Evolutionary conservation across 1,140 invertebrate species (phyloP).

Genomic region (Drosophila nannoptera): DNA sequence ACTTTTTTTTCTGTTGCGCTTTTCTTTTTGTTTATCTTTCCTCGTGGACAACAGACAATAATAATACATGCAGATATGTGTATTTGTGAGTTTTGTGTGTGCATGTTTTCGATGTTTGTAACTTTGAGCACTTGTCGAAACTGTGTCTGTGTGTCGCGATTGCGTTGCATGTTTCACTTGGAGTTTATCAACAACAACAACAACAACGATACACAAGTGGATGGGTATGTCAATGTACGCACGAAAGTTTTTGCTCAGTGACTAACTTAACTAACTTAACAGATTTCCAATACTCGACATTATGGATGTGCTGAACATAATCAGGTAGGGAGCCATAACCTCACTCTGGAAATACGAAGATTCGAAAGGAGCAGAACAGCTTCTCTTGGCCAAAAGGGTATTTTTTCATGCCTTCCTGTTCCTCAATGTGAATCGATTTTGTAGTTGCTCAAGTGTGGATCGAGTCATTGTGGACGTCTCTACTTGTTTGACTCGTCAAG

Average conservation of each 20-base stretch:
- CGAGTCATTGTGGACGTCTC: no score
- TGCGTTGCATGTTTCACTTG: conserved; percentile 3
- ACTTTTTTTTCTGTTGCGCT: conserved; percentile 8
- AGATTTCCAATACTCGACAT: no score
- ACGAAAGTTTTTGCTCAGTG: background rate
- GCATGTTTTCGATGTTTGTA: background rate
- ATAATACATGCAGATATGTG: background rate
- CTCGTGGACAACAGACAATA: background rate
- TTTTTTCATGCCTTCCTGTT: no score
- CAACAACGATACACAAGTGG: background rate
- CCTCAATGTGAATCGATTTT: no score
- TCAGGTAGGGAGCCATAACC: no score
- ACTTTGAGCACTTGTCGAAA: conserved; percentile 2
- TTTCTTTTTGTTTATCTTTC: conserved; percentile 12
- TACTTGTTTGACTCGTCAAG: no score
- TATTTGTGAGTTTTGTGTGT: background rate
- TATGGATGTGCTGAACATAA: no score
- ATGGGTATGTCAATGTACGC: background rate
- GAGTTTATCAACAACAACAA: conserved; percentile 5
- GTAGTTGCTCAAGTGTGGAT: no score
- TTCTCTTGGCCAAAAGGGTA: no score
- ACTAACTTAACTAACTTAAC: no score
- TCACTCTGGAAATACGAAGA: no score
- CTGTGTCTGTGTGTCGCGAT: conserved; percentile 15
- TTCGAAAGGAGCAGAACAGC: no score